These are phyloP conservation scores for Enteromius paludinosus DNA, from an alignment of 2,797 vertebrate species.

Conservation along the genomic window DNA sequence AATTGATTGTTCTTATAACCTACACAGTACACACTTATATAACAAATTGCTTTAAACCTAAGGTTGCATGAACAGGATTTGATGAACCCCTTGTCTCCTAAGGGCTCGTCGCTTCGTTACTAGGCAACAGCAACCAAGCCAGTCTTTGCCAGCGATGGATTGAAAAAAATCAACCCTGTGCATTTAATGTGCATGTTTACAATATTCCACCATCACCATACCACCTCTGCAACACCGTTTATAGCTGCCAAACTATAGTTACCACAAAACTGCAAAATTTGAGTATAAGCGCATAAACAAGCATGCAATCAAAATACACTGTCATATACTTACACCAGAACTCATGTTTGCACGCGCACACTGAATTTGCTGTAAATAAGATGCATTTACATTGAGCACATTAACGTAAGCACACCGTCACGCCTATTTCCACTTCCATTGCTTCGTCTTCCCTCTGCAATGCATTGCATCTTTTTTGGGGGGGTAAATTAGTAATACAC, in stretches of 20 bases:
- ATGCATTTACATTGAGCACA: neutral
- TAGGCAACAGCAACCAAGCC: constrained; percentile 9
- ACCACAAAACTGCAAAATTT: neutral
- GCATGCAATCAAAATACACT: neutral
- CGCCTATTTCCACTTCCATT: constrained; percentile 23
- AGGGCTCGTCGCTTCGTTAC: constrained; percentile 5
- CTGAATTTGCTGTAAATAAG: neutral
- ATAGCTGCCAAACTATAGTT: neutral
- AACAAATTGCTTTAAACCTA: neutral
- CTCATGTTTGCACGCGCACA: constrained; percentile 27
- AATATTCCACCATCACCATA: neutral
- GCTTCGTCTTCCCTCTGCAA: neutral
- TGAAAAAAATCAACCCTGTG: neutral
- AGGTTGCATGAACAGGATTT: neutral
- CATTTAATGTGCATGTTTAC: neutral
- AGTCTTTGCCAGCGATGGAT: neutral
- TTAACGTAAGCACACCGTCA: constrained; percentile 11
- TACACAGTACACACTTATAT: neutral
- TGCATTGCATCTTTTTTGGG: neutral
- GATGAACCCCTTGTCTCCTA: neutral
- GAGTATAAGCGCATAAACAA: neutral
- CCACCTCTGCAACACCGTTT: neutral
- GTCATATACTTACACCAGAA: constrained; percentile 38
- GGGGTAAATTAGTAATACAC: neutral
- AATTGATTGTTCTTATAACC: neutral